Evolutionary conservation across 2,113 vertebrate species (phyloP).

Genomic region (Dromiciops gliroides): DNA sequence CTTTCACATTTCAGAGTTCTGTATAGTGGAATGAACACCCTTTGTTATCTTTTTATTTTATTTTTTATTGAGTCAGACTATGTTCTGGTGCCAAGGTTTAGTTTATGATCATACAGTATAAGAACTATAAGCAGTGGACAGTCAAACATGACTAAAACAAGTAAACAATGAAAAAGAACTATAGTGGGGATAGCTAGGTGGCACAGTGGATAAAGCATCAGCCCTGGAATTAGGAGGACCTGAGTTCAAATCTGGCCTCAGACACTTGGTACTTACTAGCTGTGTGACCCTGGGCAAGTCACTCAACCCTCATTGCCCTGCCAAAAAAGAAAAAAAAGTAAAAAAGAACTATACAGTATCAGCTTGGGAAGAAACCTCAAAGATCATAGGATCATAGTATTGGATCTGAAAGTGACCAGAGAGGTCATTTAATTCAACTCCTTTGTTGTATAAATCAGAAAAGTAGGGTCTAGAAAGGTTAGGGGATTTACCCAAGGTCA

Average conservation of each 20-base stretch:
- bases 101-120: background rate
- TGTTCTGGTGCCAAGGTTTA: background rate
- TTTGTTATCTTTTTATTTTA: background rate
- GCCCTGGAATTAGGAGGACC: background rate
- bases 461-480: background rate
- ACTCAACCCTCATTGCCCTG: background rate
- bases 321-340: no score
- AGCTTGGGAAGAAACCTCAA: background rate
- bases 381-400: background rate
- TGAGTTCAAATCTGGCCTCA: background rate
- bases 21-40: background rate
- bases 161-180: no score
- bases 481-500: background rate
- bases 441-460: background rate
- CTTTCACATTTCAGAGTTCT: background rate
- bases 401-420: background rate
- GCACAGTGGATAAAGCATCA: background rate
- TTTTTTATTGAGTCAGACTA: background rate
- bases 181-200: no score
- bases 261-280: no score
- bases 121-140: background rate
- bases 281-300: background rate
- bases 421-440: background rate
- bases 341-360: background rate
- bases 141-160: no score